Percentiles rank a stretch among this genome's conserved stretches.
Conservation (phyloP, 2,888 invertebrate genomes). For the Drosophila vallismaia region DNA sequence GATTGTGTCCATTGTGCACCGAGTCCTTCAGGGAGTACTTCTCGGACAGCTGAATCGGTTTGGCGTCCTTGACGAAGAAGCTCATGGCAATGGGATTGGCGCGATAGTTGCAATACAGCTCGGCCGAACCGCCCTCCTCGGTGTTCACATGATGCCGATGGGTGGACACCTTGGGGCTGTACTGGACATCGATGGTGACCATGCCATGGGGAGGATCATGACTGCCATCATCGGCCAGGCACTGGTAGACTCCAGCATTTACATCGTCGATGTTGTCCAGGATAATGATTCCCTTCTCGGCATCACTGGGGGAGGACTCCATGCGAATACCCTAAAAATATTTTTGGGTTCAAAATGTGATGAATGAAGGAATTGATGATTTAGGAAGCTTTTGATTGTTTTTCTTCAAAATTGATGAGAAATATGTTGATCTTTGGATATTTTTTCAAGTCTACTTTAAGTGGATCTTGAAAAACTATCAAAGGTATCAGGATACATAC, state of each 20-base stretch:
- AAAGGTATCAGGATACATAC: constrained; percentile 57
- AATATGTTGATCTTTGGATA: background rate
- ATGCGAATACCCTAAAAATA: constrained; percentile 72
- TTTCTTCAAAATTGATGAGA: background rate
- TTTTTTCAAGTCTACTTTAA: background rate
- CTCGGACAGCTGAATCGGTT: constrained; percentile 67
- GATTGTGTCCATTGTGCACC: constrained; percentile 79
- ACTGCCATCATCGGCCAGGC: constrained; percentile 80
- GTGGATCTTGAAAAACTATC: constrained; percentile 1
- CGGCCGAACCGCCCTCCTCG: constrained; percentile 68
- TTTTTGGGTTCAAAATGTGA: background rate
- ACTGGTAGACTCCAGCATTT: constrained; percentile 81
- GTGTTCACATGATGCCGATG: constrained; percentile 82
- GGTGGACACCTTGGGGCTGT: constrained; percentile 80
- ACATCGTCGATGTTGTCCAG: constrained; percentile 76
- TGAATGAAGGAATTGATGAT: background rate
- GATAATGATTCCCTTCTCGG: constrained; percentile 63
- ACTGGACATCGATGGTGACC: constrained; percentile 80
- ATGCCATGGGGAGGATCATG: constrained; percentile 76
- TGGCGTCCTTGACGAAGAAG: constrained; percentile 76
- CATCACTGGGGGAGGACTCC: constrained; percentile 53
- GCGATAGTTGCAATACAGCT: constrained; percentile 81
- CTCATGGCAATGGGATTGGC: constrained; percentile 78
- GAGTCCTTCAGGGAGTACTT: constrained; percentile 84
- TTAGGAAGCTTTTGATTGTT: background rate